Base-by-base conservation (phyloP, 2,888 invertebrate genomes). In the Chromoteleia sp. region DNA sequence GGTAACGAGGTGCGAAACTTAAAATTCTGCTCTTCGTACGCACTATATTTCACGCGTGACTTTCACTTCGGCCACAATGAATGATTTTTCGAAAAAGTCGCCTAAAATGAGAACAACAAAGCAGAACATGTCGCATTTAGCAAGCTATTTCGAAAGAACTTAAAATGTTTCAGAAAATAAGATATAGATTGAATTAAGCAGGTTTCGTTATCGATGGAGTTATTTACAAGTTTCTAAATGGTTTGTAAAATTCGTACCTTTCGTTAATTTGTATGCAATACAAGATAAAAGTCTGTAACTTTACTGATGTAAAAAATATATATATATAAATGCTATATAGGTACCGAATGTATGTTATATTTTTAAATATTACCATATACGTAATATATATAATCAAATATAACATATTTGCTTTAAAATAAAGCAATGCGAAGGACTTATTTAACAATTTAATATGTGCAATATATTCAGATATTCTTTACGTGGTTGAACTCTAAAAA, bases 1-100 rank as follows among this genome's bases (percentile, higher is more conserved):
- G 65, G 81, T 83, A 77, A 81, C 68, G 81, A 83, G 73, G 81
- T 80, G 83, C 77, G 71, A 77, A 83, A 68, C 67, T 61, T 68
- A 61, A 79, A 79, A 81, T 71, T 79, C 65, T 48, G 63, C 61
- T 77, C 41, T 61, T 68, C 65, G 56, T 59, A 65, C 43, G 75
- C 43, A 65, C 33, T 45, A 50, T 56, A 61, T 59, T 80, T 74
- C 41, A 74, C 36, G 19, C 2, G 7, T 58, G 61, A 70, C 80
- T 80, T 80, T 80, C 70, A 80, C 75, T 58, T 75, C 12, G 12
- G 30, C 25, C 54, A 50, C 68, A 70, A 54, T 59, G 41, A 21
- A 50, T 4, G 48, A 45, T 73, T 68, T 73, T 63, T 67, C 15
- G 8, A 73, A 58, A 58, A 56, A 54, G 12, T 54, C 33, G 17